A percentile compares a stretch with the other conserved stretches of the same genome.
These are phyloP conservation scores for Tethya wilhelma DNA, from an alignment of 37 sponge, comb jelly and placozoan species.

Conservation along the genomic window DNA sequence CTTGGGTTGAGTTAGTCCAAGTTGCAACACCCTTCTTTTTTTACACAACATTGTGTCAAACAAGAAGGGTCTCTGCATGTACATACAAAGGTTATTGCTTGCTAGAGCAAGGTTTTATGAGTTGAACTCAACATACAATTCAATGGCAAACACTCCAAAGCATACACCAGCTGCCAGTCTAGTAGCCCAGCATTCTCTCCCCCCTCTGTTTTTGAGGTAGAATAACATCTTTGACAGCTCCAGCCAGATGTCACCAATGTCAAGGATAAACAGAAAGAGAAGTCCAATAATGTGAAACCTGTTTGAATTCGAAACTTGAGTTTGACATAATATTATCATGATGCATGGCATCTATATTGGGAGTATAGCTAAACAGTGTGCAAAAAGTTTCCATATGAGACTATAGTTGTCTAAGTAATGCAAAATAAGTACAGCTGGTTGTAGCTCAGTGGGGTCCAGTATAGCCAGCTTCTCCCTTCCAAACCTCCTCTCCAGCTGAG, in stretches of 20 bases:
- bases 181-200: conserved; percentile 3
- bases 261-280: conserved; percentile 72
- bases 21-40: no score
- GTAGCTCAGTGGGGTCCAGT: conserved; percentile 70
- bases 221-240: conserved; percentile 66
- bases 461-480: conserved; percentile 59
- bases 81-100: no score
- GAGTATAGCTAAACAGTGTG: neutral
- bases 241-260: conserved; percentile 81
- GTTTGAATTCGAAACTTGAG: no score
- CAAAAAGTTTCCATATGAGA: no score
- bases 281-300: conserved; percentile 83
- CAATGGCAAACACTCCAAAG: conserved; percentile 72
- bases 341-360: neutral
- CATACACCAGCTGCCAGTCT: conserved; percentile 39
- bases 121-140: conserved; percentile 68
- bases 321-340: conserved; percentile 1
- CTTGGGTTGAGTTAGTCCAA: no score
- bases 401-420: no score
- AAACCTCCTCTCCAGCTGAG: conserved; percentile 46
- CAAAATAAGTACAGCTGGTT: no score
- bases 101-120: no score
- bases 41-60: no score
- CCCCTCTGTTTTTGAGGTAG: conserved; percentile 70
- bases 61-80: no score